Conservation (phyloP, 2,113 vertebrate species). For the Rhinichthys klamathensis region DNA sequence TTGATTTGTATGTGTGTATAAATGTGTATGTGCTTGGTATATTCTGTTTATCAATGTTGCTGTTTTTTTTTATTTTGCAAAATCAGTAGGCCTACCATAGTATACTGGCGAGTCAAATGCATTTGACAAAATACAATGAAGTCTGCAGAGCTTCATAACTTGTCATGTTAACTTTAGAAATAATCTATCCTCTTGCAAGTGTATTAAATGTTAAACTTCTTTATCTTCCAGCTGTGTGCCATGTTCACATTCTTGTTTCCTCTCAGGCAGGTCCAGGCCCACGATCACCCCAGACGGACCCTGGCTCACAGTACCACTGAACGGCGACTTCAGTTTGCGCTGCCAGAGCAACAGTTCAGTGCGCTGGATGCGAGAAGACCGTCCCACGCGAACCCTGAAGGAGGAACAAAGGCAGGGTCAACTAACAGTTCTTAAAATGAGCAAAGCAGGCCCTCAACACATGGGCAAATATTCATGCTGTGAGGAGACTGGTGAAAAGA, state of each 20-base stretch:
- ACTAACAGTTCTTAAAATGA: conserved; percentile 55
- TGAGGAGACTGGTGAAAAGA: conserved; percentile 71
- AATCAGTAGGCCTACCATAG: not conserved
- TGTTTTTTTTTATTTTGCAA: not conserved
- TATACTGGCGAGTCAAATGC: not conserved
- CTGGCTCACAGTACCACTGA: conserved; percentile 65
- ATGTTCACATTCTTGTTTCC: not conserved
- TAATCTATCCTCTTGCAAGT: not conserved
- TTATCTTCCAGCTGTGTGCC: not conserved
- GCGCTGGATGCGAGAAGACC: conserved; percentile 72
- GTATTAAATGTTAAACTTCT: not conserved
- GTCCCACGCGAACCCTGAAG: conserved; percentile 47
- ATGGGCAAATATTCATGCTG: conserved; percentile 85
- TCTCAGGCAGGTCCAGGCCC: conserved; percentile 70
- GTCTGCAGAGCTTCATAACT: not conserved
- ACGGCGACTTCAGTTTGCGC: conserved; percentile 64
- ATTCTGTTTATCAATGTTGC: not conserved
- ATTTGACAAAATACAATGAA: not conserved
- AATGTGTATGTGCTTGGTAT: not conserved
- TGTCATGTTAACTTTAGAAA: not conserved
- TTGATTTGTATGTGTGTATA: not conserved
- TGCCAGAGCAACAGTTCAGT: conserved; percentile 69
- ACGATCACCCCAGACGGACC: conserved; percentile 64
- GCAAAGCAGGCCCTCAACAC: conserved; percentile 56
- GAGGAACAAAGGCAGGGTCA: conserved; percentile 55